Evolutionary conservation across 2,888 invertebrate species (phyloP).

Genomic region (Anticlea derivata): DNA sequence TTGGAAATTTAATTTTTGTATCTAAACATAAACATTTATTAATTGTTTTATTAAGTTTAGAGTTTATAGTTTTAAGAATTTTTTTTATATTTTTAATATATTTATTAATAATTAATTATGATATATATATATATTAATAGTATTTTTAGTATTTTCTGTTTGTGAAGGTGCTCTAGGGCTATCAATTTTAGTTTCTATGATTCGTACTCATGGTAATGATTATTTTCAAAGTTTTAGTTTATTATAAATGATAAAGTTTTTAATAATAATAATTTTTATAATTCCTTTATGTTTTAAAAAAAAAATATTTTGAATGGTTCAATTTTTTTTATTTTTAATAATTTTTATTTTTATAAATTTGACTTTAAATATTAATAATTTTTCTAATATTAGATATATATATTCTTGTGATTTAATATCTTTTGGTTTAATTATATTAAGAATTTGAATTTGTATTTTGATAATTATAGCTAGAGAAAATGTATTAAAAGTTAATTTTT

Average conservation of each 20-base stretch:
- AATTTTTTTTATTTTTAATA: constrained; percentile 76
- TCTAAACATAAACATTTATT: constrained; percentile 84
- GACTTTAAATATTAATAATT: constrained; percentile 57
- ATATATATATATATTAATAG: constrained; percentile 83
- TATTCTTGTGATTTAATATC: constrained; percentile 79
- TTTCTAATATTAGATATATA: constrained; percentile 68
- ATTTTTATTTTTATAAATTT: constrained; percentile 76
- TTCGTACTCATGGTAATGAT: constrained; percentile 86
- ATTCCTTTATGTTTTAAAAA: constrained; percentile 77
- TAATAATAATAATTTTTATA: constrained; percentile 74
- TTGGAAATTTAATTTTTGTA: constrained; percentile 79
- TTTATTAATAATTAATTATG: constrained; percentile 71
- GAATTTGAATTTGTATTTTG: constrained; percentile 84
- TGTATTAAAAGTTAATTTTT: constrained; percentile 72
- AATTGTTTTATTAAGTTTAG: constrained; percentile 84
- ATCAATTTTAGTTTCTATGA: constrained; percentile 84
- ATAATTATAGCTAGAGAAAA: constrained; percentile 83
- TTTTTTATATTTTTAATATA: constrained; percentile 78
- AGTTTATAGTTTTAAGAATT: constrained; percentile 84
- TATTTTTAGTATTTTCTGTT: constrained; percentile 85
- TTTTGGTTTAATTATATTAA: constrained; percentile 82
- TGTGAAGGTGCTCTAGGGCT: constrained; percentile 87
- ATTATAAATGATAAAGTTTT: constrained; percentile 84
- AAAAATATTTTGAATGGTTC: constrained; percentile 81
- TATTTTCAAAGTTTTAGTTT: constrained; percentile 84